Base-by-base conservation (phyloP, 2,888 invertebrate species). In the Palloptera scutellata region DNA sequence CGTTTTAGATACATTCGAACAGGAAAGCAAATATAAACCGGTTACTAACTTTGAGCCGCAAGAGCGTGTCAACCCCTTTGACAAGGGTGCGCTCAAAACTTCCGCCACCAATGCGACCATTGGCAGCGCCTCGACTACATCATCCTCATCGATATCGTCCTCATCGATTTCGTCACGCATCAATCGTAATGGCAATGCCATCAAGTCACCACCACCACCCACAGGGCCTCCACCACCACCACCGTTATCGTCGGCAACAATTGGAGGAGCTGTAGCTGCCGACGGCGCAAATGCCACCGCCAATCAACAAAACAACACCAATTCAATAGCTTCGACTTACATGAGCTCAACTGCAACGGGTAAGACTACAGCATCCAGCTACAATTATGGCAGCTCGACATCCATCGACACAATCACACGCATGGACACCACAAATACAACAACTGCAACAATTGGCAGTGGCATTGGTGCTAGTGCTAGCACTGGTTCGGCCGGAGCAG, bases 11-110 rank as follows among this genome's bases (percentile, higher is more conserved):
- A 79, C 77, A 71, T 81, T 72, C 65, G 78, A 80, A 64, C 74
- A 78, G 20, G 77, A 76, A 17, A 76, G 74, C 65, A 77, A 75
- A 65, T 83, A 83, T 66, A 79, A 77, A 66, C 84, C 84, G 65
- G 82, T 83, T 10, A 84, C 83, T 69, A 84, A 83, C 68, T 84
- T 84, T 72, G 82, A 83, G 69, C 80, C 83, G 43, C 84, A 83
- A 70, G 85, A 85, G 68, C 78, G 85, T 19, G 80, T 84, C 3
- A 85, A 85, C 77, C 85, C 85, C 52, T 85, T 85, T 51, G 85
- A 85, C 70, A 85, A 85, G 76, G 83, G 82, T 51, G 73, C 78
- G 20, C 52, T 69, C 52, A 73, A 71, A 53, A 63, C 68, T 20
- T 69, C 73, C n/a, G 61, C 64, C 10, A 76, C 80, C 42, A 76